Conservation (phyloP, 2,888 invertebrate genomes). For the Tinea pellionella region DNA sequence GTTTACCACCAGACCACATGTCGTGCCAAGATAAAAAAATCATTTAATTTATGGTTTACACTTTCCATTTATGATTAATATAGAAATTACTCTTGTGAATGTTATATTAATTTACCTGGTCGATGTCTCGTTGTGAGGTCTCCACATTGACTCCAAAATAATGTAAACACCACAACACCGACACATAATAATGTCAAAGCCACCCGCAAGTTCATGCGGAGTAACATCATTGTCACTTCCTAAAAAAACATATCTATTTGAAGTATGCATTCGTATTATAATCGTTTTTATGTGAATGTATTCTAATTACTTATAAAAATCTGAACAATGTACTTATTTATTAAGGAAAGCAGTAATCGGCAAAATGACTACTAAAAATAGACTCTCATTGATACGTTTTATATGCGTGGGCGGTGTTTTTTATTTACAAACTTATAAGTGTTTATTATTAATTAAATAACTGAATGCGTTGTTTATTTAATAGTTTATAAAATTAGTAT, state of each 20-base stretch:
- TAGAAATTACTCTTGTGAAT: too few species aligned
- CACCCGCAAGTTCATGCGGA: constrained; percentile 83
- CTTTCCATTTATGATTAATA: too few species aligned
- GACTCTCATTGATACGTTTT: neutral
- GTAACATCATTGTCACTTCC: constrained; percentile 66
- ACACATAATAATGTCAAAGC: constrained; percentile 74
- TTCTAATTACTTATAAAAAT: neutral
- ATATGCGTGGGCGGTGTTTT: neutral
- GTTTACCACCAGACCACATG: too few species aligned
- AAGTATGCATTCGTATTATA: neutral
- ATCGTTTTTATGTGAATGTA: too few species aligned
- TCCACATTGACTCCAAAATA: constrained; percentile 83
- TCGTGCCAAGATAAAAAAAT: too few species aligned
- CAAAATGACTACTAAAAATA: neutral
- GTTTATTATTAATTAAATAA: neutral
- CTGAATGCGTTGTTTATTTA: neutral
- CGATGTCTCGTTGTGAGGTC: constrained; percentile 33
- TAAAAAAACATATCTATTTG: too few species aligned
- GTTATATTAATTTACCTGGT: constrained; percentile 30
- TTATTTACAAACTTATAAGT: neutral
- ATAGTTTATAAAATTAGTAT: neutral
- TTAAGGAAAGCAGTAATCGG: neutral
- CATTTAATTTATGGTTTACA: too few species aligned
- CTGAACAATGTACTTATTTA: neutral
- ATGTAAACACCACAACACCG: constrained; percentile 74